Base-by-base conservation (phyloP, 2,888 invertebrate species). In the Sesia apiformis region DNA sequence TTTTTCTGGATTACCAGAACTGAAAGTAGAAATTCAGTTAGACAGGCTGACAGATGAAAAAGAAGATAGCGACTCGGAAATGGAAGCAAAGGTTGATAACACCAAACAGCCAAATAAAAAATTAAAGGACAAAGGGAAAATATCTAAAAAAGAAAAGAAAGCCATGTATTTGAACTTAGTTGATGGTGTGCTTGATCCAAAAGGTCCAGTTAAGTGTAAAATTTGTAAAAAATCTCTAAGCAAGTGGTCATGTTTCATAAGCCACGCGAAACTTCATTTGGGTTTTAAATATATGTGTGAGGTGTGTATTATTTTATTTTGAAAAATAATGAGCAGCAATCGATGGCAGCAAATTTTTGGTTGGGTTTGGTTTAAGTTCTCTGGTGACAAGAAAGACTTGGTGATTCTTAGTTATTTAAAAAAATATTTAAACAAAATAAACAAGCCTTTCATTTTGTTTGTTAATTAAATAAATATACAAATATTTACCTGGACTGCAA, bases 241-340 rank as follows among this genome's bases (percentile, higher is more conserved):
- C 38, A 69, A 63, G 52, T 74, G 73, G 73, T 53, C 63, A 0
- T 69, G 68, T n/a, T 74, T 74, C 43, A 57, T 66, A 0, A 67
- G 60, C 40, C 73, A 73, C 23, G 71, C 62, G 0, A 66, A 71
- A 57, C 49, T 65, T 8, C 73, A 73, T 60, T 62, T 73, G n/a
- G 73, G 73, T n/a, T 72, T 70, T 8, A 67, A 70, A 51, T 66
- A 62, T 57, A 57, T 73, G 8, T 73, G 72, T 52, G 73, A 73
- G 58, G 73, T 72, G 58, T 62, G 58, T 57, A 23, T 23, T 23
- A 23, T 23, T 23, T 23, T 23, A 23, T 23, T 23, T 23, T 23
- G 23, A 23, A 2, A 23, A 23, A 23, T 23, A 23, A 23, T 23
- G 23, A 23, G 23, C 23, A 23, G 23, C 23, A 23, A 23, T 23